phyloP scores from a whole-genome alignment of 2,888 invertebrate species.

The Mythimna vitellina region DNA sequence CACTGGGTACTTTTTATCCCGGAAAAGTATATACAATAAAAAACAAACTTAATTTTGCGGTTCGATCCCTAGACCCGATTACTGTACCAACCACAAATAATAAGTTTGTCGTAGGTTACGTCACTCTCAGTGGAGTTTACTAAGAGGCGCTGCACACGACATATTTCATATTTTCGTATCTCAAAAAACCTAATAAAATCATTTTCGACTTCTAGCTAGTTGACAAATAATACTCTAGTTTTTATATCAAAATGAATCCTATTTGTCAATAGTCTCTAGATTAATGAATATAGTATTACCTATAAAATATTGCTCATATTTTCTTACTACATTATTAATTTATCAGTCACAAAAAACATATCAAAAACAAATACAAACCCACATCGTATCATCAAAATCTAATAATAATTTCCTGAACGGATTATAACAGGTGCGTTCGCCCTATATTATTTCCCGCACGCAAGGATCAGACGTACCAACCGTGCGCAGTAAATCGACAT shows the following conservation, averaged over 20 bases:
- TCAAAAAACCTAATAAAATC: too few relatives aligned
- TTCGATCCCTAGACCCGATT: too few relatives aligned
- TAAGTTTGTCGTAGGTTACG: too few relatives aligned
- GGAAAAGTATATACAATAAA: too few relatives aligned
- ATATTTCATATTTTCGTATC: too few relatives aligned
- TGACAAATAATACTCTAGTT: not conserved
- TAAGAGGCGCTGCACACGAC: too few relatives aligned
- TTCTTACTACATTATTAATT: too few relatives aligned
- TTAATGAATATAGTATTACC: not conserved
- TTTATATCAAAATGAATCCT: not conserved
- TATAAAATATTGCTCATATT: slow-evolving; percentile 2
- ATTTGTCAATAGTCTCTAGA: not conserved
- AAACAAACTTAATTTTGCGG: too few relatives aligned
- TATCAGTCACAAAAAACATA: slow-evolving; percentile 9
- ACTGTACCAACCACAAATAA: too few relatives aligned
- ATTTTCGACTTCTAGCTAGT: too few relatives aligned
- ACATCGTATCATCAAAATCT: slow-evolving; percentile 32
- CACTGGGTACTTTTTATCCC: too few relatives aligned
- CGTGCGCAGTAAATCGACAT: slow-evolving; percentile 36
- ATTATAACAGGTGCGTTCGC: slow-evolving; percentile 34
- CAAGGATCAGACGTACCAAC: slow-evolving; percentile 24
- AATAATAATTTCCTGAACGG: slow-evolving; percentile 50
- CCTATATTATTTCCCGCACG: slow-evolving; percentile 51
- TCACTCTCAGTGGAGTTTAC: too few relatives aligned
- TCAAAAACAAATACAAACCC: slow-evolving; percentile 21